These are phyloP conservation scores for Eupithecia dodoneata DNA, from an alignment of 2,888 invertebrate genomes.

Conservation along the genomic window DNA sequence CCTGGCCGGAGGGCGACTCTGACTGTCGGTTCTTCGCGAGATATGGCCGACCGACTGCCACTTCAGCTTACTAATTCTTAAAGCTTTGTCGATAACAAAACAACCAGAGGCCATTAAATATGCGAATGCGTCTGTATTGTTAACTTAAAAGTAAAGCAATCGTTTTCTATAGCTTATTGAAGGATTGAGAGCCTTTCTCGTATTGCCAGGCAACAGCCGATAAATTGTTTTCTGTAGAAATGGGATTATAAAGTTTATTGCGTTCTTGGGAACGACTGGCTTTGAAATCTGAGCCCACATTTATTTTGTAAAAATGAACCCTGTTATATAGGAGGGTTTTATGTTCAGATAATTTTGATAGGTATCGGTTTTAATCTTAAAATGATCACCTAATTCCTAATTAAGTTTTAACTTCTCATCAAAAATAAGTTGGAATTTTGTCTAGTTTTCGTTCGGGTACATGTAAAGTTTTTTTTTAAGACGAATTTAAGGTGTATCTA, in stretches of 20 bases:
- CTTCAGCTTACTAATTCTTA: too few species aligned
- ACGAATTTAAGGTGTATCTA: neutral
- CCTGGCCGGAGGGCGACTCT: too few species aligned
- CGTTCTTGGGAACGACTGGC: neutral
- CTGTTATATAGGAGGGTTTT: neutral
- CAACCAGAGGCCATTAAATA: neutral
- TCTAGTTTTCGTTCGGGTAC: too few species aligned
- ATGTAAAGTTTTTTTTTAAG: too few species aligned
- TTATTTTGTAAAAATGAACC: neutral
- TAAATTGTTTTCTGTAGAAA: neutral
- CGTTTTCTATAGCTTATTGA: conserved; percentile 19
- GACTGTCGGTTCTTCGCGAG: too few species aligned
- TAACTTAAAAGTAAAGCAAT: conserved; percentile 32
- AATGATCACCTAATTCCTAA: neutral
- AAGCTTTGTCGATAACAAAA: too few species aligned
- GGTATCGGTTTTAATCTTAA: neutral
- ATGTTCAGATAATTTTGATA: neutral
- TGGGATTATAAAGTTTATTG: conserved; percentile 12
- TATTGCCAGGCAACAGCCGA: neutral
- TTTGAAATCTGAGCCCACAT: neutral
- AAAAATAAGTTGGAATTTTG: neutral
- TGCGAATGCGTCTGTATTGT: neutral
- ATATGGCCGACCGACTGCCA: too few species aligned
- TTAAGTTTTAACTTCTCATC: neutral
- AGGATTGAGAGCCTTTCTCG: neutral